These are phyloP conservation scores for Ariolimax columbianus DNA, from an alignment of 2,888 invertebrate species.

Conservation along the genomic window DNA sequence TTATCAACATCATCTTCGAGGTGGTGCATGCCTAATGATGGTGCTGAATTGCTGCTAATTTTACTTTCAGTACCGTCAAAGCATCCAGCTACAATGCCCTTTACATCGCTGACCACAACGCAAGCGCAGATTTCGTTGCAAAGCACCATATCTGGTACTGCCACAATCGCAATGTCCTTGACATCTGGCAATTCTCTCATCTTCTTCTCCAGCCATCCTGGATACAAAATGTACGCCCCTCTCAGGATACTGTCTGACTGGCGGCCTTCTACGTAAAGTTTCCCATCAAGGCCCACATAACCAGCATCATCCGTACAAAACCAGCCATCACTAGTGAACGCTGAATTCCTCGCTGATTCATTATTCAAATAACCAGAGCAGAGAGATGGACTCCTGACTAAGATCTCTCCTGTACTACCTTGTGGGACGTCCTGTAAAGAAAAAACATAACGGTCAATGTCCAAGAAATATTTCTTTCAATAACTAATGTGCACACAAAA, in stretches of 20 bases:
- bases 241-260: constrained; percentile 54
- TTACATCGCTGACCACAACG: constrained; percentile 38
- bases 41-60: not conserved
- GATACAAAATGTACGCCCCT: constrained; percentile 54
- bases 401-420: constrained; percentile 52
- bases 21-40: not conserved
- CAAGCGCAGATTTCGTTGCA: constrained; percentile 57
- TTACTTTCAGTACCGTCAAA: not conserved
- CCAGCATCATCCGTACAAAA: constrained; percentile 56
- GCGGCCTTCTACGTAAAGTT: constrained; percentile 51
- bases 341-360: constrained; percentile 31
- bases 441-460: not conserved
- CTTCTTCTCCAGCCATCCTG: constrained; percentile 55
- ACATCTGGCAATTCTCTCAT: constrained; percentile 42
- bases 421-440: constrained; percentile 36
- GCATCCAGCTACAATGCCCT: constrained; percentile 19
- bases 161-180: constrained; percentile 51
- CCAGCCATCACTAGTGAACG: constrained; percentile 55
- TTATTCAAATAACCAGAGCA: constrained; percentile 49
- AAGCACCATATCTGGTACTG: constrained; percentile 53
- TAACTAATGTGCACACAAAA: not conserved
- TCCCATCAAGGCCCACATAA: constrained; percentile 42
- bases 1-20: constrained; percentile 16
- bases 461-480: too few relatives aligned
- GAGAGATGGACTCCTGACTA: constrained; percentile 50